phyloP scores from a whole-genome alignment of 2,113 vertebrate species.

The Mesocricetus auratus region DNA sequence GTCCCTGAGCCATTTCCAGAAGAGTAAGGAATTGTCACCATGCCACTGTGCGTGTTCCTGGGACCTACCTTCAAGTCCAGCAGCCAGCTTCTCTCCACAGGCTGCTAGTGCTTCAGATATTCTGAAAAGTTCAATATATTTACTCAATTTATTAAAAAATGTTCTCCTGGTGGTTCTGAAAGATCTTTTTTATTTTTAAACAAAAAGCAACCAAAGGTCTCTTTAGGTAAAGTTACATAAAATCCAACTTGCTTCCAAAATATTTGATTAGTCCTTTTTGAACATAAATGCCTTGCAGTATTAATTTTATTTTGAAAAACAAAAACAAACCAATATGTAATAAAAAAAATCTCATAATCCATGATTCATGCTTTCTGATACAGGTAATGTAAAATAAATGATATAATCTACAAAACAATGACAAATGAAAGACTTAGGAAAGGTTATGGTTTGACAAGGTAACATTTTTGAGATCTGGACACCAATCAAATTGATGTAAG shows the following conservation, averaged over 20 bases:
- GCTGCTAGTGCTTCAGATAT: slow-evolving; percentile 54
- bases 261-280: slow-evolving; percentile 75
- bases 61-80: slow-evolving; percentile 72
- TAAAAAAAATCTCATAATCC: slow-evolving; percentile 85
- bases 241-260: slow-evolving; percentile 79
- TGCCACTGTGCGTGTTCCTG: slow-evolving; percentile 61
- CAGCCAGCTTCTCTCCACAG: slow-evolving; percentile 66
- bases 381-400: slow-evolving; percentile 86
- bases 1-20: slow-evolving; percentile 69
- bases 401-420: slow-evolving; percentile 91
- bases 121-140: slow-evolving; percentile 76
- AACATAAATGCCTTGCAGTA: slow-evolving; percentile 78
- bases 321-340: slow-evolving; percentile 82
- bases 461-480: slow-evolving; percentile 90
- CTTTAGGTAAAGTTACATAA: slow-evolving; percentile 66
- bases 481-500: slow-evolving; percentile 92
- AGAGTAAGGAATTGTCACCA: slow-evolving; percentile 71
- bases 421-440: slow-evolving; percentile 93
- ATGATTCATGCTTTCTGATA: slow-evolving; percentile 85
- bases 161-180: slow-evolving; percentile 70
- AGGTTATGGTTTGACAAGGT: slow-evolving; percentile 92
- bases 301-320: slow-evolving; percentile 86
- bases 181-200: slow-evolving; percentile 11
- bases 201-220: slow-evolving; percentile 71
- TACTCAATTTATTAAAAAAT: slow-evolving; percentile 77